Conservation (phyloP, 2,797 vertebrate genomes). For the Hoplostethus mediterraneus region DNA sequence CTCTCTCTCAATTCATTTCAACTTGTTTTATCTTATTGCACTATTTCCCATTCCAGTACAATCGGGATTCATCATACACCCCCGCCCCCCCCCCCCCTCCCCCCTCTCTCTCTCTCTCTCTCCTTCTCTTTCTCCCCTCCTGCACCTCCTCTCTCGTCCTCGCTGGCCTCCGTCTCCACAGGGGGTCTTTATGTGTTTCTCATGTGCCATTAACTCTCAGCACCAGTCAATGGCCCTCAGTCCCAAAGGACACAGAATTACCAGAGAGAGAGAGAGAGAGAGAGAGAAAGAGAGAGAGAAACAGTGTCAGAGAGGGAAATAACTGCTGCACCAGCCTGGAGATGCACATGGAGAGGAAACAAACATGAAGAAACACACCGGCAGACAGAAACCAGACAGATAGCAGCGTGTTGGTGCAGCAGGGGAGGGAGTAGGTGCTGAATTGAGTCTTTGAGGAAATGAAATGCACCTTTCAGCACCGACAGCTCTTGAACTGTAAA, state of each 20-base stretch:
- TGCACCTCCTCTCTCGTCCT: slow-evolving; percentile 17
- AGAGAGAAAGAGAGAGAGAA: neutral
- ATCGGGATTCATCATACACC: slow-evolving; percentile 14
- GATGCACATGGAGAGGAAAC: slow-evolving; percentile 14
- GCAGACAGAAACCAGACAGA: too few relatives aligned
- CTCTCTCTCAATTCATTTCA: slow-evolving; percentile 23
- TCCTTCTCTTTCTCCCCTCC: slow-evolving; percentile 5
- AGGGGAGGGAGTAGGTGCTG: too few relatives aligned
- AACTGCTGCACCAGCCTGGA: neutral
- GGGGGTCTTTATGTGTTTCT: slow-evolving; percentile 58
- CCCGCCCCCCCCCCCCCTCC: neutral
- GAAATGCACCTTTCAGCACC: too few relatives aligned
- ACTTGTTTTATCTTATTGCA: slow-evolving; percentile 12
- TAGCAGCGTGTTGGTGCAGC: too few relatives aligned
- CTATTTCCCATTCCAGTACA: slow-evolving; percentile 29
- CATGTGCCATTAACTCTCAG: slow-evolving; percentile 60
- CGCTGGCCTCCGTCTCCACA: slow-evolving; percentile 26
- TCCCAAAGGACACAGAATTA: slow-evolving; percentile 36
- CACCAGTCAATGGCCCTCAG: slow-evolving; percentile 40
- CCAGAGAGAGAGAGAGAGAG: neutral
- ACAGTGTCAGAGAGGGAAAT: neutral
- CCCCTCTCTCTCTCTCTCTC: neutral
- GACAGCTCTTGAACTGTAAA: too few relatives aligned
- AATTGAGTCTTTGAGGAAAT: too few relatives aligned
- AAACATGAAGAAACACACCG: neutral